phyloP scores from a whole-genome alignment of 1,140 invertebrate genomes.

The Nasonia giraulti region DNA sequence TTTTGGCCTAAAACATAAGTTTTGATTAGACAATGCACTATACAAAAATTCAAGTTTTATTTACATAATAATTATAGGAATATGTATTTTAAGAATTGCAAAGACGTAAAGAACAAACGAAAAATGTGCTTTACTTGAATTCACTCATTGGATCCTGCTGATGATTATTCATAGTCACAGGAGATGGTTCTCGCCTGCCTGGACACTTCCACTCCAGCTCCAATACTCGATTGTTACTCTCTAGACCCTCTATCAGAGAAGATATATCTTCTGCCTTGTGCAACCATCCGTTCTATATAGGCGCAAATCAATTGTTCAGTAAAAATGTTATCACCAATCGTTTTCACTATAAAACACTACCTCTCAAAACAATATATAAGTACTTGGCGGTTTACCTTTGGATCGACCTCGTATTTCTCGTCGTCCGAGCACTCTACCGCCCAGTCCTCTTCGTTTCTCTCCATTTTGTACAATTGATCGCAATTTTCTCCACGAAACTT shows the following conservation, averaged over 20 bases:
- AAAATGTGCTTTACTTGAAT: conserved; percentile 65
- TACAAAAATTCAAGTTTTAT: not conserved
- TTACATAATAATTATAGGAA: not conserved
- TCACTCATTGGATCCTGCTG: conserved; percentile 67
- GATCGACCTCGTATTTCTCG: conserved; percentile 72
- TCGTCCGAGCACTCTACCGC: conserved; percentile 78
- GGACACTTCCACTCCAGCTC: conserved; percentile 80
- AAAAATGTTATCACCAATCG: conserved; percentile 5
- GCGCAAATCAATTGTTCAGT: not conserved
- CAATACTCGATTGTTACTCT: conserved; percentile 74
- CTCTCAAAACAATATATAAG: conserved; percentile 20
- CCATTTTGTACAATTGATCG: conserved; percentile 58
- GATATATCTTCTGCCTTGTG: conserved; percentile 73
- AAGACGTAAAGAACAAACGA: conserved; percentile 13
- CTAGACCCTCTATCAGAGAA: conserved; percentile 76
- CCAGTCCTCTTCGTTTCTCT: conserved; percentile 75
- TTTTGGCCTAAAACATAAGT: conserved; percentile 69
- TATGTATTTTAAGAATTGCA: not conserved
- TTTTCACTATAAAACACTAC: conserved; percentile 20
- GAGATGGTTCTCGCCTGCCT: conserved; percentile 77
- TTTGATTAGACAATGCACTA: not conserved
- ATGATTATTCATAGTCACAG: conserved; percentile 69
- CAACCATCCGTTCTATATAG: conserved; percentile 66
- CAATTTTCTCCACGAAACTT: conserved; percentile 22
- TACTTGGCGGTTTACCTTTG: conserved; percentile 59